Base-by-base conservation (phyloP, 2,888 invertebrate genomes). In the Hoplodrina ambigua region DNA sequence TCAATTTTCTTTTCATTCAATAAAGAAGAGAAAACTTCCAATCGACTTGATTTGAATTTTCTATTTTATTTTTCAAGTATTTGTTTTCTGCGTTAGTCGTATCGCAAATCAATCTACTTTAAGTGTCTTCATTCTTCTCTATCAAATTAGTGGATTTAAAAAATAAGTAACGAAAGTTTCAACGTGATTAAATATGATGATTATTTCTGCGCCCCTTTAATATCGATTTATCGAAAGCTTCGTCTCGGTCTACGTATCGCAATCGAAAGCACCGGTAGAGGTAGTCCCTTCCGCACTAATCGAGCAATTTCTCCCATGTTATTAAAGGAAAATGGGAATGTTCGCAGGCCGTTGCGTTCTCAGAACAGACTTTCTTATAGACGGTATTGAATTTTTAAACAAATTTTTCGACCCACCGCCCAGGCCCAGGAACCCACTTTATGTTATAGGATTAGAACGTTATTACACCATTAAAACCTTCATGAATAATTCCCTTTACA, bases 331-430 rank as follows among this genome's bases (percentile, higher is more conserved):
- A 94, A 94, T 92, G 93, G 93, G 93, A 92, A 93, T 93, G 92
- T 94, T 94, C 92, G 89, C 94, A 94, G 94, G 90, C 92, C 94
- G 93, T 94, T 94, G 93, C 94, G 93, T 94, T 93, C 91, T 88
- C 87, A 89, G 87, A 93, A 93, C 91, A 62, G 93, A 93, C 92
- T 93, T 94, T 91, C 93, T 94, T 94, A 94, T 93, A 93, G 94
- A 93, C 89, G 93, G 91, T 92, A 94, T 93, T 94, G 94, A 94
- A 94, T 95, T 94, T 94, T 95, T 94, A 94, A 95, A 94, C 93
- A 94, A 93, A 92, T 94, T 94, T 93, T 93, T 93, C 92, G 93
- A 89, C 91, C 92, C 91, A 87, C 89, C 87, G 85, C 86, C 85
- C 78, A 84, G 82, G 83, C 87, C 86, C 85, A 79, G 80, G 86